These are phyloP conservation scores for Bombus superbus DNA, from an alignment of 1,140 invertebrate genomes.

Conservation along the genomic window DNA sequence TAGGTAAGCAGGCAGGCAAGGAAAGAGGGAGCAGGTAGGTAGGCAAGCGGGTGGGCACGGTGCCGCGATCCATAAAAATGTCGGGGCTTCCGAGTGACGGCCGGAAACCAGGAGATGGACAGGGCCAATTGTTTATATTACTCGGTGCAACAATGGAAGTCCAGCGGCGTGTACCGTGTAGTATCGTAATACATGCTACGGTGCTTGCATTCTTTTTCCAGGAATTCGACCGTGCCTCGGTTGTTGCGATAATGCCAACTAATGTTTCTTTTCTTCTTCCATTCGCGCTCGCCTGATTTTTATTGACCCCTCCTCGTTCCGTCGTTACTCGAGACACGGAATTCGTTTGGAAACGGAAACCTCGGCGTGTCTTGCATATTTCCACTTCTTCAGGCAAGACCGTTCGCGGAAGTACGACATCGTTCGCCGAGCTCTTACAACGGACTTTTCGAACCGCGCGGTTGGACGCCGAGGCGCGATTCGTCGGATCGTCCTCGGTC, in stretches of 20 bases:
- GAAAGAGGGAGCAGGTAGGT: slow-evolving; percentile 18
- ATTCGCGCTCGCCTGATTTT: slow-evolving; percentile 75
- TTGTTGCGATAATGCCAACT: slow-evolving; percentile 77
- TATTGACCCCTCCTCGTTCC: slow-evolving; percentile 45
- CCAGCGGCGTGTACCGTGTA: slow-evolving; percentile 52
- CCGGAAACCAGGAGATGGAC: slow-evolving; percentile 81
- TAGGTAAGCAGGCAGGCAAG: slow-evolving; percentile 11
- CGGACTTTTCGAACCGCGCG: too few species aligned
- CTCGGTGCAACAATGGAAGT: slow-evolving; percentile 79
- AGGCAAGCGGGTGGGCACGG: slow-evolving; percentile 47
- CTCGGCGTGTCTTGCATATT: slow-evolving; percentile 11
- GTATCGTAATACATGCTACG: slow-evolving; percentile 71
- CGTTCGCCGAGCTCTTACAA: too few species aligned
- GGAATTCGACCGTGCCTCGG: slow-evolving; percentile 78
- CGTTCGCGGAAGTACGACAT: too few species aligned
- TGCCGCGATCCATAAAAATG: slow-evolving; percentile 82
- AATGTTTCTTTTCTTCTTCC: slow-evolving; percentile 69
- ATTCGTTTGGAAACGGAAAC: slow-evolving; percentile 40
- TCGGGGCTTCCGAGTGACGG: slow-evolving; percentile 80
- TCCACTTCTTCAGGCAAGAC: slow-evolving; percentile 4
- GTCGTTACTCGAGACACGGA: background rate
- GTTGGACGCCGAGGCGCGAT: background rate
- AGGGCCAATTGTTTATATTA: slow-evolving; percentile 83
- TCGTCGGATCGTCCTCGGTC: background rate
- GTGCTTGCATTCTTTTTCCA: slow-evolving; percentile 76